Evolutionary conservation across 1,140 invertebrate genomes (phyloP).

Genomic region (Chironomus tepperi): DNA sequence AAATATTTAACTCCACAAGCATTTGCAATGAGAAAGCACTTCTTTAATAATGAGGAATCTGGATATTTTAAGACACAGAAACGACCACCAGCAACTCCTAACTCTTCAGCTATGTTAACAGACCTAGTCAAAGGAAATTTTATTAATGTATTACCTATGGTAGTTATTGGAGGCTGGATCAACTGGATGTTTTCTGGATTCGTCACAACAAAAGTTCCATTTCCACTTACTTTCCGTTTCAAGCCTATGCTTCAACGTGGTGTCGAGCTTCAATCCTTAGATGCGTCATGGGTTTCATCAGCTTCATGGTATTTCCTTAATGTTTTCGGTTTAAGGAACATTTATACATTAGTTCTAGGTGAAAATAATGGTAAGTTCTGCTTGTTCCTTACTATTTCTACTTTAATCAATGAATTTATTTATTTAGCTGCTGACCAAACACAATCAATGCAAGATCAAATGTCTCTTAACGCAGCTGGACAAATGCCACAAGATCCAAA

Average conservation of each 20-base stretch:
- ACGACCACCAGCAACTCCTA: conserved; percentile 60
- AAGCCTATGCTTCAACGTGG: conserved; percentile 99
- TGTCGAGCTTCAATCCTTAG: conserved; percentile 87
- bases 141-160: conserved; percentile 97
- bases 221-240: conserved; percentile 93
- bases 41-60: conserved; percentile 86
- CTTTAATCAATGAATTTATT: background rate
- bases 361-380: conserved; percentile 82
- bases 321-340: conserved; percentile 95
- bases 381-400: background rate
- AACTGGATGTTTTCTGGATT: conserved; percentile 99
- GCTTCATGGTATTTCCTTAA: conserved; percentile 99
- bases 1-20: conserved; percentile 92
- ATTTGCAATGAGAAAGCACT: conserved; percentile 90
- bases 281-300: conserved; percentile 99
- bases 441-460: conserved; percentile 95
- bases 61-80: conserved; percentile 91
- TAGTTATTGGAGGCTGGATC: conserved; percentile 97
- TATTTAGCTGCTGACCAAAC: conserved; percentile 83
- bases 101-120: conserved; percentile 71
- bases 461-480: conserved; percentile 86
- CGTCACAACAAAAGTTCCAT: conserved; percentile 98
- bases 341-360: conserved; percentile 94
- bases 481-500: conserved; percentile 96
- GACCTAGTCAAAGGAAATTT: conserved; percentile 99